A percentile compares a stretch with the other conserved stretches of the same genome.
Conservation (phyloP, 2,797 vertebrate genomes). For the Sparus aurata region DNA sequence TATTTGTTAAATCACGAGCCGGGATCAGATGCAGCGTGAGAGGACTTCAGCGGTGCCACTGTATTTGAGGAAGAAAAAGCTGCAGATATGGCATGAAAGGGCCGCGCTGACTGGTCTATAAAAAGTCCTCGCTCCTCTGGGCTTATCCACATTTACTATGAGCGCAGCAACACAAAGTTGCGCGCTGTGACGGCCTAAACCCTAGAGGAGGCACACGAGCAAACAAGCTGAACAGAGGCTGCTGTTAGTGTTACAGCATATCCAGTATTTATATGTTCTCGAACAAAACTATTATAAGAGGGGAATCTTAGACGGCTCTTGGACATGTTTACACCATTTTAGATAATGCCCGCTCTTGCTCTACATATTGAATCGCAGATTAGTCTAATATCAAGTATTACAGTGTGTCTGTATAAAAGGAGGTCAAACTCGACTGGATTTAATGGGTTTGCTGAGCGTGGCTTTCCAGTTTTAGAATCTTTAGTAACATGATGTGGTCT, state of each 20-base stretch:
- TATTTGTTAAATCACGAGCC: conserved; percentile 35
- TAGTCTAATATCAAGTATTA: conserved; percentile 80
- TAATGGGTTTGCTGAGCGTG: conserved; percentile 70
- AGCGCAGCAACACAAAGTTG: conserved; percentile 74
- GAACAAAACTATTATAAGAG: conserved; percentile 84
- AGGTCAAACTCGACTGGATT: conserved; percentile 75
- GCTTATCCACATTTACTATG: conserved; percentile 75
- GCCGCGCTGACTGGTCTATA: conserved; percentile 61
- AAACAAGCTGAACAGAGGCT: conserved; percentile 75
- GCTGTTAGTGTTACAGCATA: conserved; percentile 75
- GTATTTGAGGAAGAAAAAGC: conserved; percentile 54
- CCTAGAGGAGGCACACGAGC: conserved; percentile 72
- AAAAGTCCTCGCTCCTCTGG: conserved; percentile 68
- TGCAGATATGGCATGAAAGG: conserved; percentile 54
- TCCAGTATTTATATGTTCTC: conserved; percentile 80
- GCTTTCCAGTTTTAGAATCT: conserved; percentile 63
- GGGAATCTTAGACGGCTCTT: conserved; percentile 81
- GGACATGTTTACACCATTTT: conserved; percentile 86
- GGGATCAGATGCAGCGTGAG: conserved; percentile 29
- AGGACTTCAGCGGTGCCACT: conserved; percentile 44
- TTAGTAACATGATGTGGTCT: conserved; percentile 48
- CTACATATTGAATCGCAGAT: conserved; percentile 85
- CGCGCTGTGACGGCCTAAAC: conserved; percentile 75
- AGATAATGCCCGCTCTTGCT: conserved; percentile 82
- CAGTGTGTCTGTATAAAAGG: conserved; percentile 73